phyloP scores from a whole-genome alignment of 2,888 invertebrate genomes.

The Cheilosia pagana region DNA sequence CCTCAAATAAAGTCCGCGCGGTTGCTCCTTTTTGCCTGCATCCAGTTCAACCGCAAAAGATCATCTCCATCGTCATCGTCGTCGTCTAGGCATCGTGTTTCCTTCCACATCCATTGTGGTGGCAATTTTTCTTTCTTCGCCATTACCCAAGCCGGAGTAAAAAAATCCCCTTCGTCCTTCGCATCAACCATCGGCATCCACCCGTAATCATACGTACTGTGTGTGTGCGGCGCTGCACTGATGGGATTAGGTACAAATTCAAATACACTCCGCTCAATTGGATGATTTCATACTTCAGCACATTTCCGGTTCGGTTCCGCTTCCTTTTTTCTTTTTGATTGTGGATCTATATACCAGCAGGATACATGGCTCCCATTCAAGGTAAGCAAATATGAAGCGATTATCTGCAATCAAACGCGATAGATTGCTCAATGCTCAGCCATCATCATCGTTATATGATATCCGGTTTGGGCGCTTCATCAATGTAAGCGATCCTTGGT shows the following conservation, averaged over 20 bases:
- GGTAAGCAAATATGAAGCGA: conserved; percentile 71
- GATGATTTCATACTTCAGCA: conserved; percentile 68
- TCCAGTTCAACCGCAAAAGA: conserved; percentile 39
- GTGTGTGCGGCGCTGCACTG: background rate
- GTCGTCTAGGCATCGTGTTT: conserved; percentile 7
- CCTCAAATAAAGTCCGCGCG: conserved; percentile 39
- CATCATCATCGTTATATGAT: conserved; percentile 59
- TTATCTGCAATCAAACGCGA: conserved; percentile 71
- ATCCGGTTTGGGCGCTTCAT: conserved; percentile 44
- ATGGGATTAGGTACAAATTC: conserved; percentile 56
- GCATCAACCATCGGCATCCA: background rate
- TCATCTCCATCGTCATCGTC: conserved; percentile 6
- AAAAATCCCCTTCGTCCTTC: conserved; percentile 4
- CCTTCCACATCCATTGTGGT: conserved; percentile 42
- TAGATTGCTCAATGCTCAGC: conserved; percentile 58
- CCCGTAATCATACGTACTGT: conserved; percentile 10
- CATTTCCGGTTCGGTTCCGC: conserved; percentile 62
- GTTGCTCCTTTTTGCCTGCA: conserved; percentile 17
- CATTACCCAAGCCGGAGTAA: background rate
- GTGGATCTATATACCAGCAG: conserved; percentile 6
- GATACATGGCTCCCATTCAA: conserved; percentile 48
- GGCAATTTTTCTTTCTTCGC: conserved; percentile 21
- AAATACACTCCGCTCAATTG: conserved; percentile 71
- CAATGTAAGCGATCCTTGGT: conserved; percentile 43
- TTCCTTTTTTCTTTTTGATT: conserved; percentile 23